Evolutionary conservation across 2,797 vertebrate genomes (phyloP).

Genomic region (Hozukius guyotensis): DNA sequence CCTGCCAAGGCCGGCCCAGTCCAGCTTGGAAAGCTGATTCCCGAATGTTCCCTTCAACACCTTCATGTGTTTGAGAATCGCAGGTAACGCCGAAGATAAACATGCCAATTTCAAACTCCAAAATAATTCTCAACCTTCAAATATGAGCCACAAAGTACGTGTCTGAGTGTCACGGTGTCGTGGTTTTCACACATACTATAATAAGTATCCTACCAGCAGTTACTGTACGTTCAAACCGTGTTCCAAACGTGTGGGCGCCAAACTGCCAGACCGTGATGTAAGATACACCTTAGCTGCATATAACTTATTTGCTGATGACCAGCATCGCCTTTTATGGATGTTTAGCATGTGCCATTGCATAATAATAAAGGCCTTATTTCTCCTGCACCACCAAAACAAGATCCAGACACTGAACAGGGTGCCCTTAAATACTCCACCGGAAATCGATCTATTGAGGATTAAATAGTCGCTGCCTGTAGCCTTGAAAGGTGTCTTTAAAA

Average conservation of each 20-base stretch:
- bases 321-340: constrained; percentile 32
- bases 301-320: constrained; percentile 29
- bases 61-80: constrained; percentile 4
- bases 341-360: constrained; percentile 13
- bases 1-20: constrained; percentile 20
- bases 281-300: constrained; percentile 36
- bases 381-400: neutral
- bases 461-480: neutral
- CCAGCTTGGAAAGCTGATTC: constrained; percentile 40
- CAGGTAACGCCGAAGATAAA: neutral
- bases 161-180: neutral
- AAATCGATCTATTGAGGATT: neutral
- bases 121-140: neutral
- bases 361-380: constrained; percentile 10
- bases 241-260: neutral
- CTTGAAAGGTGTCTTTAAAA: neutral
- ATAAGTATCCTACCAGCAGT: neutral
- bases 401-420: neutral
- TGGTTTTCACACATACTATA: neutral
- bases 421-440: neutral
- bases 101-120: neutral
- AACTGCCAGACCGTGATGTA: constrained; percentile 9
- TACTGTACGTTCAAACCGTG: neutral
- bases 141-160: neutral
- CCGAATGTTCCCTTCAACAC: constrained; percentile 23